Percentiles rank a stretch among this genome's conserved stretches.
Evolutionary conservation across 2,797 vertebrate species (phyloP).

Genomic region (Coracias cyanogaster): DNA sequence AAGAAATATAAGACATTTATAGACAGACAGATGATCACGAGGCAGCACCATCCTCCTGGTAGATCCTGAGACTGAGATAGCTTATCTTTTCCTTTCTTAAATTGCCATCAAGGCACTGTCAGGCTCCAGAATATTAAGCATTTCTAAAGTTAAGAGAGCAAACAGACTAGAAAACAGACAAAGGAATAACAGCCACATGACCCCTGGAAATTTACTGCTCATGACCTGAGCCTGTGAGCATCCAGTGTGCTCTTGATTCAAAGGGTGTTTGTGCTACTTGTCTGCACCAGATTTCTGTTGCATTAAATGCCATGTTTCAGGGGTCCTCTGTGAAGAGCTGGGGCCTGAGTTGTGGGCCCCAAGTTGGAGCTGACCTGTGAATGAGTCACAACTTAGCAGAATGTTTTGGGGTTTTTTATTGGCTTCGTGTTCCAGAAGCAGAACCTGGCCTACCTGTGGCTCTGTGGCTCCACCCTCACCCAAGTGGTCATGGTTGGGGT

Average conservation of each 20-base stretch:
- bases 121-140: neutral
- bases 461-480: too few relatives aligned
- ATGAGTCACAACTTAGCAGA: too few relatives aligned
- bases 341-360: too few relatives aligned
- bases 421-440: too few relatives aligned
- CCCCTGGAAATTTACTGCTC: neutral
- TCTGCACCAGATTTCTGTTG: neutral
- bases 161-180: neutral
- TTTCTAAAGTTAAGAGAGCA: neutral
- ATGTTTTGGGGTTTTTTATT: too few relatives aligned
- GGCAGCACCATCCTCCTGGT: neutral
- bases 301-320: neutral
- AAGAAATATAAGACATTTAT: neutral
- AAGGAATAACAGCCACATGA: neutral
- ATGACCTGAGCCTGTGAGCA: neutral
- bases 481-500: too few relatives aligned
- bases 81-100: neutral
- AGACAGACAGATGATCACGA: neutral
- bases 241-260: fast-evolving
- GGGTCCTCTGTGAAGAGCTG: neutral
- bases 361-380: too few relatives aligned
- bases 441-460: too few relatives aligned
- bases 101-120: neutral
- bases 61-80: neutral
- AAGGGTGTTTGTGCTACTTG: neutral